A percentile compares a stretch with the other conserved stretches of the same genome.
These are phyloP conservation scores for Montipora capricornis DNA, from an alignment of 64 coral and sea anemone genomes.

Conservation along the genomic window DNA sequence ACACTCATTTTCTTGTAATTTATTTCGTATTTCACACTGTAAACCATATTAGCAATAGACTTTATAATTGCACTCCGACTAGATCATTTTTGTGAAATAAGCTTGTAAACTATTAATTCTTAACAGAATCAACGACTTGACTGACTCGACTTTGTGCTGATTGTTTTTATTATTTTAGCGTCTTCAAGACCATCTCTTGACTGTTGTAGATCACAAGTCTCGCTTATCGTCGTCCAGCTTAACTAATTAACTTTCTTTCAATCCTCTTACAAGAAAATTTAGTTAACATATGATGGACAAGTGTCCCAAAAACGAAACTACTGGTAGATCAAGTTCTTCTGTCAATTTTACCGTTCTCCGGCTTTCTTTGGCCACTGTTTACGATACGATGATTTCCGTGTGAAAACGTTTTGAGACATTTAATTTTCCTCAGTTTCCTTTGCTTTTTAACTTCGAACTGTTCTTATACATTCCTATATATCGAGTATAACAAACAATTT, in stretches of 20 bases:
- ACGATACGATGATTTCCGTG: not conserved
- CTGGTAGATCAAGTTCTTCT: not conserved
- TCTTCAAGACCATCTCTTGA: conserved; percentile 93
- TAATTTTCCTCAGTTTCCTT: not conserved
- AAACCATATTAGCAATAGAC: not conserved
- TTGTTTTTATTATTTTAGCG: conserved; percentile 69
- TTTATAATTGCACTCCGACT: not conserved
- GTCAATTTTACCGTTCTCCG: not conserved
- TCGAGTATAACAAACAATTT: not conserved
- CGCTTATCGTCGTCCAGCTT: conserved; percentile 60
- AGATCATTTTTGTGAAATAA: not conserved
- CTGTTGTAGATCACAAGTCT: conserved; percentile 91
- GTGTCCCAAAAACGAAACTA: not conserved
- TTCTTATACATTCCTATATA: not conserved
- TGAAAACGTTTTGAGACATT: not conserved
- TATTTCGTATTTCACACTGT: not conserved
- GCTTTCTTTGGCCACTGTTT: not conserved
- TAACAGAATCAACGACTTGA: not conserved
- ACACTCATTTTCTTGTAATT: too few species aligned
- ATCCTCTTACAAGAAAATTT: not conserved
- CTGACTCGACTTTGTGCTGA: conserved; percentile 2
- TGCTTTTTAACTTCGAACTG: not conserved
- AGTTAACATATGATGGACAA: too few species aligned
- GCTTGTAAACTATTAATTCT: not conserved
- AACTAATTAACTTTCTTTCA: not conserved